phyloP scores from a whole-genome alignment of 2,113 vertebrate genomes.

The Eurypyga helias region DNA sequence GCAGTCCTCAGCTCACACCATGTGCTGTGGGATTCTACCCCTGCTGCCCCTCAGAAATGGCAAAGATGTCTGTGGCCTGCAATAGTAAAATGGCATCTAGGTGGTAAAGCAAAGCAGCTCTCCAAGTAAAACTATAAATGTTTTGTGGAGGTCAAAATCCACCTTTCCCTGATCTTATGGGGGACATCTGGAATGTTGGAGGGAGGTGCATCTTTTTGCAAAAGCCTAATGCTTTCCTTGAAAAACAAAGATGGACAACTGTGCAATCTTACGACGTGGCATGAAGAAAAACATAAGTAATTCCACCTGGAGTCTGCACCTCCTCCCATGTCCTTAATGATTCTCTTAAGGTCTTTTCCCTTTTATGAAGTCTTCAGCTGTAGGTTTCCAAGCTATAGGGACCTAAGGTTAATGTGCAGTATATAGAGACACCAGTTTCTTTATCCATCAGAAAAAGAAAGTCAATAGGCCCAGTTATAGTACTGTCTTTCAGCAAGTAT shows the following conservation, averaged over 20 bases:
- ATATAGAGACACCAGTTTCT: neutral
- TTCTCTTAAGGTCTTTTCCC: neutral
- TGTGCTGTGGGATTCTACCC: neutral
- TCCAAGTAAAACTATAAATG: neutral
- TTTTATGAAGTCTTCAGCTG: neutral
- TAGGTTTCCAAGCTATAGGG: neutral
- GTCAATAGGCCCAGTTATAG: neutral
- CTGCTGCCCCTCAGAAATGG: neutral
- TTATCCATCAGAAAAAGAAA: neutral
- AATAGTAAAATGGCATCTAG: neutral
- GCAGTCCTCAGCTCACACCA: rapidly evolving
- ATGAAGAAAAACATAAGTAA: neutral
- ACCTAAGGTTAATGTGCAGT: neutral
- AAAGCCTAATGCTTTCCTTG: neutral
- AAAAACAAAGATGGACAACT: neutral
- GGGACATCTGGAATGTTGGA: neutral
- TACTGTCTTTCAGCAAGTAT: neutral
- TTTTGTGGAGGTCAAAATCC: neutral
- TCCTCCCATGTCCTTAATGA: neutral
- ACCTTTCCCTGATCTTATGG: neutral
- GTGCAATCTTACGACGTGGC: neutral
- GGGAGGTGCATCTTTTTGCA: neutral
- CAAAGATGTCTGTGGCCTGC: neutral
- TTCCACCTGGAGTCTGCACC: neutral
- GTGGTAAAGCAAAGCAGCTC: neutral